Conservation (phyloP, 2,113 vertebrate species). For the Vulpes lagopus region DNA sequence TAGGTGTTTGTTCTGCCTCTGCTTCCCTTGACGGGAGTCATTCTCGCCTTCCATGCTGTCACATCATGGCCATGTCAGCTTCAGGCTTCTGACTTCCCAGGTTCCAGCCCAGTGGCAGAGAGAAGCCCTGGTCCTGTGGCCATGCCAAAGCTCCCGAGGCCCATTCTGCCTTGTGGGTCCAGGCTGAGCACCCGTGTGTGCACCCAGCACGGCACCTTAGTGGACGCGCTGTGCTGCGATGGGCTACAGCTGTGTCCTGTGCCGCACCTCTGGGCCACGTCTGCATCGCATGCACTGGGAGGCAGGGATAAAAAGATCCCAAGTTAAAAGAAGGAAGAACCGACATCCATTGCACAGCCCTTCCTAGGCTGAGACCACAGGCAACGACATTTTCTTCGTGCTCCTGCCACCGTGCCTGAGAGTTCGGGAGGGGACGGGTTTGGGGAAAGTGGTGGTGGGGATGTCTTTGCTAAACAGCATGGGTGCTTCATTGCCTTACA, state of each 20-base stretch:
- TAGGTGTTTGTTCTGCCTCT: neutral
- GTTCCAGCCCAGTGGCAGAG: neutral
- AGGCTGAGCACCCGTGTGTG: neutral
- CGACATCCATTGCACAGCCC: neutral
- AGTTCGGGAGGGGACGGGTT: neutral
- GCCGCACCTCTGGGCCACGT: neutral
- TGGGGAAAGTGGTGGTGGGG: neutral
- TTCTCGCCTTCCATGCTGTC: fast-evolving
- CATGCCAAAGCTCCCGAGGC: too few species aligned
- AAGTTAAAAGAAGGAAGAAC: fast-evolving
- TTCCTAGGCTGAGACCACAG: neutral
- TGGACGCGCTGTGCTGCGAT: neutral
- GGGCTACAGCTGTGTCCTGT: fast-evolving
- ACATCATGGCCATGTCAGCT: too few species aligned
- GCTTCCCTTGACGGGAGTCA: too few species aligned
- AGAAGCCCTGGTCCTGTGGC: neutral
- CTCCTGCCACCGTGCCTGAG: fast-evolving
- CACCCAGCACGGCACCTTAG: neutral
- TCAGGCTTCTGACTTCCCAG: fast-evolving
- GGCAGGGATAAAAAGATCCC: neutral
- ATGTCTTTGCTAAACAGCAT: neutral
- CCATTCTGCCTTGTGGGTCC: fast-evolving
- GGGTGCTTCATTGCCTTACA: neutral
- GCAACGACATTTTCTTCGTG: fast-evolving
- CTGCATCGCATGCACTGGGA: neutral